These are phyloP conservation scores for Lamellibrachia satsuma DNA, from an alignment of 2,888 invertebrate genomes.

Conservation along the genomic window DNA sequence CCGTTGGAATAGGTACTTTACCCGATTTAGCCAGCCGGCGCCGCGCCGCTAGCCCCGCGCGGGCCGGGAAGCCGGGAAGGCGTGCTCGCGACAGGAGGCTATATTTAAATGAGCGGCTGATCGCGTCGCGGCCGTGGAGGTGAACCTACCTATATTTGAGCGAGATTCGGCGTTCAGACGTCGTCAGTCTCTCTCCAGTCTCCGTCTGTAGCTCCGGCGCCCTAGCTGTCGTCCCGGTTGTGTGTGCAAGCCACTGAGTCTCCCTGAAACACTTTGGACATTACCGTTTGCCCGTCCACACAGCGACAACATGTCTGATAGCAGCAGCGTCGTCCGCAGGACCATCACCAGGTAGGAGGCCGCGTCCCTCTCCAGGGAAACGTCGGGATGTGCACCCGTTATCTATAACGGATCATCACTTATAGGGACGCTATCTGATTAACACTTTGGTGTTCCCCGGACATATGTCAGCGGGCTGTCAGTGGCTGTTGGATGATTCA, in stretches of 20 bases:
- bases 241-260: neutral
- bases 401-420: neutral
- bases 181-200: conserved; percentile 6
- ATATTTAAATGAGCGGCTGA: neutral
- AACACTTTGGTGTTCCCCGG: neutral
- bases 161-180: neutral
- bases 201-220: neutral
- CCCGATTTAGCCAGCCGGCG: neutral
- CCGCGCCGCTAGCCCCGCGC: neutral
- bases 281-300: neutral
- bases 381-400: neutral
- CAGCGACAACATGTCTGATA: neutral
- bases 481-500: neutral
- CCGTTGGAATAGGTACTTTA: neutral
- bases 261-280: neutral
- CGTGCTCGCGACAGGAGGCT: neutral
- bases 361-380: neutral
- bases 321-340: neutral
- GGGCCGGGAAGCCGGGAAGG: neutral
- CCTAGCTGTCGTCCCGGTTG: neutral
- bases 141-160: neutral
- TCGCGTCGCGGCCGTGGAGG: neutral
- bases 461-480: neutral
- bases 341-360: neutral
- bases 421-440: neutral